phyloP scores from a whole-genome alignment of 2,888 invertebrate genomes.

The Erebia palarica region DNA sequence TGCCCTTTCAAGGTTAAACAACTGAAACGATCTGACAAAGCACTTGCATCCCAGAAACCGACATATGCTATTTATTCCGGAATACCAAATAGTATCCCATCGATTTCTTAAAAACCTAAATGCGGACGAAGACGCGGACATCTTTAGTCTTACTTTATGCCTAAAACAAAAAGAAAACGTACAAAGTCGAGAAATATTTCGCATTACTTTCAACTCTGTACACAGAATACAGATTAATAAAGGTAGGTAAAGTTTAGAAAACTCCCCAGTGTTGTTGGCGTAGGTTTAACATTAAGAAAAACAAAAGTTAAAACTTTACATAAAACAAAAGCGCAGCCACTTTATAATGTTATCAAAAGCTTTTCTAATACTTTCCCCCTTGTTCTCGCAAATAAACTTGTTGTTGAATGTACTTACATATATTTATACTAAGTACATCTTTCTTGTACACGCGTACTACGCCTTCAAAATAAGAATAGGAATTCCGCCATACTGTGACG shows the following conservation, averaged over 20 bases:
- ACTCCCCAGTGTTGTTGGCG: slow-evolving; percentile 11
- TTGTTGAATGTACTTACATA: not conserved
- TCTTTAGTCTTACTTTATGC: not conserved
- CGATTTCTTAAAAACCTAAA: not conserved
- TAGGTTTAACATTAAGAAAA: slow-evolving; percentile 13
- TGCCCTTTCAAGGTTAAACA: too few species aligned
- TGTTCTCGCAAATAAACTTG: slow-evolving; percentile 3
- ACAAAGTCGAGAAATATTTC: not conserved
- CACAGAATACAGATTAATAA: slow-evolving; percentile 5
- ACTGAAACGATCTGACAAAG: too few species aligned
- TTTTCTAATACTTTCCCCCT: slow-evolving; percentile 13
- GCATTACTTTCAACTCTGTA: not conserved
- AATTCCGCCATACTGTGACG: too few species aligned
- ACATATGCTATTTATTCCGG: too few species aligned
- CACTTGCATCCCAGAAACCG: too few species aligned
- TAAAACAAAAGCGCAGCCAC: not conserved
- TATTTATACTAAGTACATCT: not conserved
- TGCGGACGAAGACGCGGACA: not conserved
- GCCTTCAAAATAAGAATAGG: too few species aligned
- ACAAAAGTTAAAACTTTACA: slow-evolving; percentile 9
- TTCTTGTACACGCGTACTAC: not conserved
- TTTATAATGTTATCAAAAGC: slow-evolving; percentile 17
- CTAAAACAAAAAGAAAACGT: not conserved
- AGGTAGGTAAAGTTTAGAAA: slow-evolving; percentile 10
- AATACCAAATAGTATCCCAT: not conserved